These are phyloP conservation scores for Papilio protenor DNA, from an alignment of 2,888 invertebrate genomes.

Conservation along the genomic window DNA sequence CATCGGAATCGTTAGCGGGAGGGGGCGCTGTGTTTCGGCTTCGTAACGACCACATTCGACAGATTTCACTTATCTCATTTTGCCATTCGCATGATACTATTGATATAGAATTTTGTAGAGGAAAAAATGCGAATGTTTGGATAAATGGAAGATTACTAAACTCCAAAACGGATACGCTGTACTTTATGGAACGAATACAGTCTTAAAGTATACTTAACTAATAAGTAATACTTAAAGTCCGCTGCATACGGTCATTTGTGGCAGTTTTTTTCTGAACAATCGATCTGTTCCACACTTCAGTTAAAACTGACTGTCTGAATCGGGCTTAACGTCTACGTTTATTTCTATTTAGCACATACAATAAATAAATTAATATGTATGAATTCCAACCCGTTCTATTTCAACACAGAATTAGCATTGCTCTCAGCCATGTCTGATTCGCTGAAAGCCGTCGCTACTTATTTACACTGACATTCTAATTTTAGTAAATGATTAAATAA, in stretches of 20 bases:
- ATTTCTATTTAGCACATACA: too few species aligned
- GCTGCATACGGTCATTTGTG: too few species aligned
- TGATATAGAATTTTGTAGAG: neutral
- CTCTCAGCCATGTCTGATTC: constrained; percentile 64
- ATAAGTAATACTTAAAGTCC: too few species aligned
- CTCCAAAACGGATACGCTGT: too few species aligned
- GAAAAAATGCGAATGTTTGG: neutral
- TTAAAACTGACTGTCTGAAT: too few species aligned
- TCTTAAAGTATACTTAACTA: too few species aligned
- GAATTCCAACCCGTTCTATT: neutral
- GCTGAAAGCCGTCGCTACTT: constrained; percentile 62
- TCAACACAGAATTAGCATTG: constrained; percentile 28
- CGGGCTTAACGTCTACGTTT: too few species aligned
- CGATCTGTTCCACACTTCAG: too few species aligned
- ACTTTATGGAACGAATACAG: too few species aligned
- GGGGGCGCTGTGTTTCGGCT: constrained; percentile 7
- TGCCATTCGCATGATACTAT: constrained; percentile 26
- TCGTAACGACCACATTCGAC: constrained; percentile 14
- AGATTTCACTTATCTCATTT: constrained; percentile 38
- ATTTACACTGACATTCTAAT: constrained; percentile 53
- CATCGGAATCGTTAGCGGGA: neutral
- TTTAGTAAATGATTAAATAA: constrained; percentile 58
- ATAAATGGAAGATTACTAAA: too few species aligned
- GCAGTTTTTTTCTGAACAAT: too few species aligned
- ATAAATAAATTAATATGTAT: too few species aligned